Evolutionary conservation across 2,113 vertebrate species (phyloP).

Genomic region (Mesitornis unicolor): DNA sequence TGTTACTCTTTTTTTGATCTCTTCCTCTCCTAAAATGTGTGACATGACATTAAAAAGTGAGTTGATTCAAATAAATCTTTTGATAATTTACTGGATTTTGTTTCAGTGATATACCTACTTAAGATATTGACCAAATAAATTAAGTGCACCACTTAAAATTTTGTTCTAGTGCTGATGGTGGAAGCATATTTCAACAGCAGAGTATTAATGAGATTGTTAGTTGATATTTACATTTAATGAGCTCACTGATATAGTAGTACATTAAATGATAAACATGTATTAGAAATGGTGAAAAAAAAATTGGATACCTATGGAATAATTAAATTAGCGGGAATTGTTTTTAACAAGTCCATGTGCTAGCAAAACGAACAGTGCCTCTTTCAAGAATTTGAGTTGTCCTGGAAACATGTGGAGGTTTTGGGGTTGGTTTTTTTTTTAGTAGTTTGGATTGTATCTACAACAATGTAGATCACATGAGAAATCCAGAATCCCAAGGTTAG

Average conservation of each 20-base stretch:
- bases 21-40: neutral
- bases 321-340: neutral
- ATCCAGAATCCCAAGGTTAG: neutral
- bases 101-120: neutral
- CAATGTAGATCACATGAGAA: neutral
- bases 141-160: neutral
- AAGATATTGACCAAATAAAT: neutral
- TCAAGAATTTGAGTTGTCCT: neutral
- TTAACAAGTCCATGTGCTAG: neutral
- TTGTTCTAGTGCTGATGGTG: neutral
- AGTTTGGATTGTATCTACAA: neutral
- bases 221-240: neutral
- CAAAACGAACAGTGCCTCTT: neutral
- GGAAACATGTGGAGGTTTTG: neutral
- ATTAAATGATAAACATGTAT: neutral
- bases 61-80: neutral
- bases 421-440: neutral
- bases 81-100: neutral
- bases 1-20: neutral
- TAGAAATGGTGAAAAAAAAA: neutral
- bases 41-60: neutral
- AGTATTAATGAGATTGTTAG: neutral
- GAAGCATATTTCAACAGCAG: neutral
- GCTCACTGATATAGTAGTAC: neutral
- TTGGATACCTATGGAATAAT: neutral